Evolutionary conservation across 2,113 vertebrate genomes (phyloP), one percentile per base, ranked within the genome.

Genomic region (Oncorhynchus masou): DNA sequence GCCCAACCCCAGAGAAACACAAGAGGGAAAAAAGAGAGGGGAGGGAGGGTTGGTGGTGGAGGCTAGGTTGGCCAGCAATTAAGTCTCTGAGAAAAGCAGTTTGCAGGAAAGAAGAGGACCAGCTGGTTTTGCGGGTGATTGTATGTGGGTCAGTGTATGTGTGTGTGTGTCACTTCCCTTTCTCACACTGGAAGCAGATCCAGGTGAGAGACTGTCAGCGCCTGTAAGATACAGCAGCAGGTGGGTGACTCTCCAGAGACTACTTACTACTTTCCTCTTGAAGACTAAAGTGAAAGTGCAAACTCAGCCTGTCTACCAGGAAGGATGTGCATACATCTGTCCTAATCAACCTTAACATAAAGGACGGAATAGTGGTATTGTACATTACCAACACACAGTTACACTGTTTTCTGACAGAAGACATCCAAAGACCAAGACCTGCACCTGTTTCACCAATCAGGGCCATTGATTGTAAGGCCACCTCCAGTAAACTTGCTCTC

Each of bases 1-100:
- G 62, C 51, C 71, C 77, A 74, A 64, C 64, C 81, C 77, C 54
- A 70, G 19, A 54, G 27, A 11, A 49, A 39, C 65, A 71, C 29
- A 51, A 71, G 24, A 76, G 22, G 39, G 45, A 68, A 6, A 9
- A 67, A 24, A 78, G 27, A 45, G 51, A 73, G 64, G 48, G 62
- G 59, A 77, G 59, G 65, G 12, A 39, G 9, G 48, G 31, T 20
- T 20, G 68, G 20, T 29, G 59, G 15, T 71, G 25, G 59, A 62
- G 59, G 16, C 51, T 54, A 62, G 25, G 49, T 16, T 68, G 65
- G 54, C 65, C 45, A 74, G 29, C 72, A 74, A 74, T 65, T 48
- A 65, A 39, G 22, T 62, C 57, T 45, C 74, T 68, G 65, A 70
- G 34, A n/a, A 64, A 64, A 25, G 3, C 22, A 24, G 60, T 64